Evolutionary conservation across 2,888 invertebrate genomes (phyloP), one percentile per base, ranked within the genome.

Genomic region (Dolomedes plantarius): DNA sequence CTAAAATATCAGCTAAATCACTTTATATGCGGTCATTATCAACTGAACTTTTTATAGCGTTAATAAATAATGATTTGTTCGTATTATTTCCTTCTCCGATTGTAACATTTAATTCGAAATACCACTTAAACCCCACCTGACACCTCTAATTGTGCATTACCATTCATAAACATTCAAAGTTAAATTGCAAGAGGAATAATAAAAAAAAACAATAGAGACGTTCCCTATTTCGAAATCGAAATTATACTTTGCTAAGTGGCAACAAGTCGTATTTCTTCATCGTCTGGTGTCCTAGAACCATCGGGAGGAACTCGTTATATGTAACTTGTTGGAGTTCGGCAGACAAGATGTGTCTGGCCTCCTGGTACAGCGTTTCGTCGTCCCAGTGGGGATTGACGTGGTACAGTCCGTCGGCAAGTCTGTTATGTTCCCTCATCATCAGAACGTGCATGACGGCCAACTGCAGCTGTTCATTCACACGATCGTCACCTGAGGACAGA

Each of bases 331-430:
- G 92, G 0, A 91, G 88, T 13, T 91, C 88, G 0, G 92, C 92
- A 0, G 89, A 89, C 0, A 91, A 75, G 69, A 91, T 91, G 83
- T 90, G 89, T 23, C 91, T 88, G 0, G 90, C 89, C 90, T 93
- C 93, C 89, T 97, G 97, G 93, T 95, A 97, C 0, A 97, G 91
- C 0, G 95, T 97, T 92, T 97, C 97, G 90, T 97, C 97, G 90
- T 97, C 96, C 97, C 97, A 97, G 91, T 96, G 96, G 0, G 96
- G 96, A 92, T 98, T 97, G 5, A 97, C 94, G 72, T 94, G 94
- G 0, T 94, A 93, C 56, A 98, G 92, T 6, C 93, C 95, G 73
- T 93, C 94, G 0, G 97, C 97, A 0, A 96, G 92, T 81, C 96
- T 93, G 92, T 98, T 98, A 91, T 98, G 98, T 91, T 98, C 97